Conservation (phyloP, 2,113 vertebrate genomes). For the Megaceryle maxima region DNA sequence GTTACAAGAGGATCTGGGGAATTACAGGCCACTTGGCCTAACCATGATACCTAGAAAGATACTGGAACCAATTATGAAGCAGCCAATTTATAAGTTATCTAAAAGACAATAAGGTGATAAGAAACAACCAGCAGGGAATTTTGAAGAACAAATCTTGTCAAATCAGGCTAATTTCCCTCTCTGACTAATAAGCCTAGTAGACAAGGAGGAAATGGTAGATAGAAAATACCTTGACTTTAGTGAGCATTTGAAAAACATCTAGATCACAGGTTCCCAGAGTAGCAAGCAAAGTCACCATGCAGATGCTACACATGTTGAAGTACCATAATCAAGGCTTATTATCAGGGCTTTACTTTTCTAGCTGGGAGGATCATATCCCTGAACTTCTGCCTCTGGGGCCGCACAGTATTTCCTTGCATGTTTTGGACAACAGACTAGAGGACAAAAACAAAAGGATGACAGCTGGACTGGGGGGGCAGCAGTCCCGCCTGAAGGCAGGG, state of each 20-base stretch:
- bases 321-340: neutral
- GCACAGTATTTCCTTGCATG: neutral
- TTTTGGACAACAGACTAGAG: neutral
- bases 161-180: conserved; percentile 20
- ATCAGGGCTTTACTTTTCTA: neutral
- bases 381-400: neutral
- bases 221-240: neutral
- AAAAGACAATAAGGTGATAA: conserved; percentile 45
- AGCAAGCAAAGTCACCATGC: neutral
- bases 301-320: neutral
- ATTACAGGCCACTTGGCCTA: conserved; percentile 46
- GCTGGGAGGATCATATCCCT: neutral
- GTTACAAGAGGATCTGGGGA: conserved; percentile 24
- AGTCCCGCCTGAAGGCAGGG: neutral
- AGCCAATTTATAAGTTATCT: conserved; percentile 45
- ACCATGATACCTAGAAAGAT: conserved; percentile 32
- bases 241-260: neutral
- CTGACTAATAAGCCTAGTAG: neutral
- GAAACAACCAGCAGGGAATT: conserved; percentile 47
- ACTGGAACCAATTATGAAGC: conserved; percentile 52
- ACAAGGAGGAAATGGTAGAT: neutral
- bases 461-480: neutral
- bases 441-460: neutral
- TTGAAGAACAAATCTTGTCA: conserved; percentile 34
- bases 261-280: neutral